A percentile compares a stretch with the other conserved stretches of the same genome.
phyloP scores from a whole-genome alignment of 1,140 invertebrate species.

The Oscheius sp. region DNA sequence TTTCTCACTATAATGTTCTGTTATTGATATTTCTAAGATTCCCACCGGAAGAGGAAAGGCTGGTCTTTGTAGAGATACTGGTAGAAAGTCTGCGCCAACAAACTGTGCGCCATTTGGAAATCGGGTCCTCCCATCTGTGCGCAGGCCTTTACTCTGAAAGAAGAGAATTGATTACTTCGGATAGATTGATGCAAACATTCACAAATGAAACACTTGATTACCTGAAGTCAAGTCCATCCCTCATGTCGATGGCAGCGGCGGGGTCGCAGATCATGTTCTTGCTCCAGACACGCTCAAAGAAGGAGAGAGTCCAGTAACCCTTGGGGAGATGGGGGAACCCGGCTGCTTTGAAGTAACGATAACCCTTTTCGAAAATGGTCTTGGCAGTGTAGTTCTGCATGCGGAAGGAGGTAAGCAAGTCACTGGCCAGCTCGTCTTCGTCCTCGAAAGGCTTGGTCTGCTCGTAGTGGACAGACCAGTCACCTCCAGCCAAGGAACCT shows the following conservation, averaged over 20 bases:
- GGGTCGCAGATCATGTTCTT: slow-evolving; percentile 45
- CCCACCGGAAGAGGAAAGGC: slow-evolving; percentile 42
- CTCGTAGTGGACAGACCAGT: slow-evolving; percentile 43
- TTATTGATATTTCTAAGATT: not conserved
- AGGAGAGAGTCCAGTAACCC: slow-evolving; percentile 39
- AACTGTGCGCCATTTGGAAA: slow-evolving; percentile 36
- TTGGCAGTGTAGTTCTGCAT: slow-evolving; percentile 41
- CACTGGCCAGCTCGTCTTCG: slow-evolving; percentile 32
- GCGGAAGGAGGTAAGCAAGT: slow-evolving; percentile 34
- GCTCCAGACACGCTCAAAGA: slow-evolving; percentile 43
- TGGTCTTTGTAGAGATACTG: slow-evolving; percentile 43
- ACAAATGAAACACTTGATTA: too few species aligned
- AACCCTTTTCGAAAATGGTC: slow-evolving; percentile 43
- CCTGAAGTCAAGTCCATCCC: slow-evolving; percentile 40
- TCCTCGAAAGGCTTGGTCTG: slow-evolving; percentile 42
- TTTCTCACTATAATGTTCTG: slow-evolving; percentile 20
- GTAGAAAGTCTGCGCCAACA: slow-evolving; percentile 41
- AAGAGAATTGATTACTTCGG: not conserved
- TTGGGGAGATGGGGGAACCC: slow-evolving; percentile 42
- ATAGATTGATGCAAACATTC: not conserved
- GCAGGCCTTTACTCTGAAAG: slow-evolving; percentile 42
- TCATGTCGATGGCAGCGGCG: slow-evolving; percentile 42
- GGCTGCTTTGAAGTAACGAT: slow-evolving; percentile 42
- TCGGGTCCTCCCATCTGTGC: slow-evolving; percentile 42
- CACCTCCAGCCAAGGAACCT: slow-evolving; percentile 32